These are phyloP conservation scores for Halcyon leucocephala DNA, from an alignment of 2,797 vertebrate genomes.

Conservation along the genomic window DNA sequence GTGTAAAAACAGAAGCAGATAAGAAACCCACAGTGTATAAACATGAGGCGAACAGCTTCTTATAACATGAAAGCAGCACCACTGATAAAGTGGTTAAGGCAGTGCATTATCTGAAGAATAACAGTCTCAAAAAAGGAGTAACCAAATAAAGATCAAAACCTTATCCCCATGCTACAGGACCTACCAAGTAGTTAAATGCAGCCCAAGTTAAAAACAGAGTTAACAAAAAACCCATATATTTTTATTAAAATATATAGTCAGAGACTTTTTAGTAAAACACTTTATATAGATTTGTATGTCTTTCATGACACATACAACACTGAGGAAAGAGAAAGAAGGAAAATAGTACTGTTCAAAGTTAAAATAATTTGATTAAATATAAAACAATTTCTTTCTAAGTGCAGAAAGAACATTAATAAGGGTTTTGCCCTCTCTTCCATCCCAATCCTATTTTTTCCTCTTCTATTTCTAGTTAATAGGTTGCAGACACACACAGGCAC, in stretches of 20 bases:
- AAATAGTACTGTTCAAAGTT: background rate
- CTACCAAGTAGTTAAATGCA: background rate
- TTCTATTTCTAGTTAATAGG: background rate
- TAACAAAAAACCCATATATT: background rate
- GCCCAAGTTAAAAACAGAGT: background rate
- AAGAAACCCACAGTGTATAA: slow-evolving; percentile 32
- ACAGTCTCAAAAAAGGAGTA: background rate
- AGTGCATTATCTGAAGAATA: background rate
- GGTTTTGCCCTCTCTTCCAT: background rate
- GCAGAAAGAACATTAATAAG: background rate
- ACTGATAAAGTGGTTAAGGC: background rate
- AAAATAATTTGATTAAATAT: background rate
- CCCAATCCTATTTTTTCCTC: background rate
- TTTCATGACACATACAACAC: background rate
- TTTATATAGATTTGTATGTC: background rate
- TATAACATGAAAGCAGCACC: background rate
- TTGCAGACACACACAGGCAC: background rate
- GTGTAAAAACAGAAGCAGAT: slow-evolving; percentile 29
- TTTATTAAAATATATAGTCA: background rate
- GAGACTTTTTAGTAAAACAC: background rate
- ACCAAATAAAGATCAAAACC: background rate
- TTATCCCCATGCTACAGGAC: background rate
- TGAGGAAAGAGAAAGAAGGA: background rate
- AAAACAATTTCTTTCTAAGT: background rate
- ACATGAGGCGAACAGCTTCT: background rate